phyloP scores from a whole-genome alignment of 2,888 invertebrate species.

The Aphidoletes aphidimyza region DNA sequence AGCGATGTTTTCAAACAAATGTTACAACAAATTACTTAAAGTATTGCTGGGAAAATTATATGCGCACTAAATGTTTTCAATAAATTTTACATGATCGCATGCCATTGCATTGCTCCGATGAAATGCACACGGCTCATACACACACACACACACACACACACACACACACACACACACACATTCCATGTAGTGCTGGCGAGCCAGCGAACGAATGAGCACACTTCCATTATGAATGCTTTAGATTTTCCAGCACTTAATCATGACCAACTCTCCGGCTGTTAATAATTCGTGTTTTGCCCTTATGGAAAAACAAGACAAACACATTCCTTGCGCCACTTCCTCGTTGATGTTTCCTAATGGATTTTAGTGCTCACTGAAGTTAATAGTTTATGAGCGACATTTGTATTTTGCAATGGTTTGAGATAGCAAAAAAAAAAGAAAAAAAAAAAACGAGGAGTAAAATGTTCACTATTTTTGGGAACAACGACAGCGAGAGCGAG shows the following conservation, averaged over 20 bases:
- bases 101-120: not conserved
- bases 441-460: not conserved
- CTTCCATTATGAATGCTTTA: not conserved
- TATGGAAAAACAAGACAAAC: not conserved
- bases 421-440: not conserved
- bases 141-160: not conserved
- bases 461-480: no score
- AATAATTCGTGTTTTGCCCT: not conserved
- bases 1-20: conserved; percentile 33
- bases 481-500: no score
- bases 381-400: conserved; percentile 49
- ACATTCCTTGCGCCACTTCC: not conserved
- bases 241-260: conserved; percentile 46
- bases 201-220: not conserved
- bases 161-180: not conserved
- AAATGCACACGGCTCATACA: not conserved
- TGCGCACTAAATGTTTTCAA: conserved; percentile 45
- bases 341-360: conserved; percentile 34
- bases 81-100: conserved; percentile 49
- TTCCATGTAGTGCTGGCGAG: no score
- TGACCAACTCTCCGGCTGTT: conserved; percentile 33
- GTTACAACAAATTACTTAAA: conserved; percentile 49
- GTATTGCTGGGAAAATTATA: conserved; percentile 42
- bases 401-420: conserved; percentile 21
- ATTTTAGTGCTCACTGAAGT: conserved; percentile 31